phyloP scores from a whole-genome alignment of 2,113 vertebrate genomes.

The Hemicordylus capensis region DNA sequence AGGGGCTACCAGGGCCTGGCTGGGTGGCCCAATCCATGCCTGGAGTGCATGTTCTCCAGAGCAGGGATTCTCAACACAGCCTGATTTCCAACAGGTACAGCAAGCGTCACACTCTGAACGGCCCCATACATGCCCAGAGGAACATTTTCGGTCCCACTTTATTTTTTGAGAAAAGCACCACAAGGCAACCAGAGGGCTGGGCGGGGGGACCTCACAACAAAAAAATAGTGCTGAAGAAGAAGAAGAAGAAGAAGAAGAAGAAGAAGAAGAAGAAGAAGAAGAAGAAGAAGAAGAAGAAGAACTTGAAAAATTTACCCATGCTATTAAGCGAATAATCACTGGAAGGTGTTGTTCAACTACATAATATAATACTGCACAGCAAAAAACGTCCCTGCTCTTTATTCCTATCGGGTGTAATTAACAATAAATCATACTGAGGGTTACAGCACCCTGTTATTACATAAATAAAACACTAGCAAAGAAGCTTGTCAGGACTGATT shows the following conservation, averaged over 20 bases:
- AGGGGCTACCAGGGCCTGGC: no score
- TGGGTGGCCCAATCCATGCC: no score
- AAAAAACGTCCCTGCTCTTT: constrained; percentile 34
- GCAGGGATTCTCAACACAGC: no score
- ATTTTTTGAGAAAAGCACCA: neutral
- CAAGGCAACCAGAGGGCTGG: neutral
- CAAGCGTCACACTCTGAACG: neutral
- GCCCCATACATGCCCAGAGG: constrained; percentile 14
- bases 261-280: constrained; percentile 13
- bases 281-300: neutral
- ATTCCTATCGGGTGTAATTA: constrained; percentile 64
- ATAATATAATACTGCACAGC: neutral
- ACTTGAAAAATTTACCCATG: neutral
- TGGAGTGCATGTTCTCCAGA: no score
- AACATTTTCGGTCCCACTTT: constrained; percentile 18
- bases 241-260: neutral
- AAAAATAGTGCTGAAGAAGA: constrained; percentile 3
- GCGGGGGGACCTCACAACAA: neutral
- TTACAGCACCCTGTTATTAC: constrained; percentile 57
- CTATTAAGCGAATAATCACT: constrained; percentile 3
- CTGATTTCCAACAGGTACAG: rapidly evolving
- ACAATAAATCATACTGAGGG: constrained; percentile 60
- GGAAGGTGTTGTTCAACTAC: constrained; percentile 20
- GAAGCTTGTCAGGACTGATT: constrained; percentile 68
- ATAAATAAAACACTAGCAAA: constrained; percentile 73